Evolutionary conservation across 1,140 invertebrate genomes (phyloP).

Genomic region (Macrobrachium nipponense): DNA sequence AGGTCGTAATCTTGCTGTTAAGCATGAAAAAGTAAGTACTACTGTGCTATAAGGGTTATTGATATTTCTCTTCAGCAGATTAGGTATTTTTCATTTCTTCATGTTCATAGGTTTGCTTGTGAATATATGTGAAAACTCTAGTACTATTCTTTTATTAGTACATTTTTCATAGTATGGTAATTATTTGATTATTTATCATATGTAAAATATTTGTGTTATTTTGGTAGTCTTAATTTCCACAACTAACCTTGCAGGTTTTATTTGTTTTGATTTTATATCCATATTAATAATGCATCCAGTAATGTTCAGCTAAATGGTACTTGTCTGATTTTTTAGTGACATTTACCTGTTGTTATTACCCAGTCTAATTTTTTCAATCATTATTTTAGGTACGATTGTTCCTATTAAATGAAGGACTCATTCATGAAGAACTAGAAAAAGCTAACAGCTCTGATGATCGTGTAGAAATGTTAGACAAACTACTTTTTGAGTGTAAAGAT

Average conservation of each 20-base stretch:
- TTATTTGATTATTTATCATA: too few relatives aligned
- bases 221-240: too few relatives aligned
- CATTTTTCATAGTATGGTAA: too few relatives aligned
- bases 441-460: conserved; percentile 75
- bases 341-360: background rate
- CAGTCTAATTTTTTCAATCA: background rate
- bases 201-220: too few relatives aligned
- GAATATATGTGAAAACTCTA: too few relatives aligned
- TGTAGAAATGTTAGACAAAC: conserved; percentile 82
- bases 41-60: background rate
- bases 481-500: conserved; percentile 94
- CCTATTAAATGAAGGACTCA: conserved; percentile 82
- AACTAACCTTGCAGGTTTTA: too few relatives aligned
- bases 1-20: conserved; percentile 81
- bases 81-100: background rate
- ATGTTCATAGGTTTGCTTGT: too few relatives aligned
- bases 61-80: background rate
- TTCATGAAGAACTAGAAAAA: conserved; percentile 80
- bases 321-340: background rate
- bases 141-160: too few relatives aligned
- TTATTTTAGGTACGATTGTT: conserved; percentile 73
- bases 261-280: too few relatives aligned
- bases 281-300: too few relatives aligned
- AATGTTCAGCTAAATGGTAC: too few relatives aligned
- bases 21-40: conserved; percentile 83